Percentiles rank a stretch among this genome's conserved stretches.
Conservation (phyloP, 2,888 invertebrate genomes). For the Drosophila kuntzei region DNA sequence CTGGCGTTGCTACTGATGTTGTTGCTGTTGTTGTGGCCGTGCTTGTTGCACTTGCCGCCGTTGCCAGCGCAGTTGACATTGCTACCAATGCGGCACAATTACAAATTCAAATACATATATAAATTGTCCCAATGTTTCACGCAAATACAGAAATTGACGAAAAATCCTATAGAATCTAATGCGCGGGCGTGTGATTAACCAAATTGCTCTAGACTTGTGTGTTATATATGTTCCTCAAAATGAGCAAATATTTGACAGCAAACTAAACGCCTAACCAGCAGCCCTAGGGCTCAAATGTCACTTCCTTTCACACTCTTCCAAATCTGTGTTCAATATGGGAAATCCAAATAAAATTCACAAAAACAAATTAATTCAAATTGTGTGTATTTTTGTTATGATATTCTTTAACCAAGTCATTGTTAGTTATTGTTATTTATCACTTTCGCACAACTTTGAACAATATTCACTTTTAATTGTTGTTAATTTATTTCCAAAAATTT, state of each 20-base stretch:
- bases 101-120: constrained; percentile 68
- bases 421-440: not conserved
- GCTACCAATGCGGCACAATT: constrained; percentile 68
- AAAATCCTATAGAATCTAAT: constrained; percentile 59
- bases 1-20: constrained; percentile 20
- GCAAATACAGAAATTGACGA: constrained; percentile 49
- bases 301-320: not conserved
- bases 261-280: constrained; percentile 57
- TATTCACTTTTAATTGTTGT: constrained; percentile 8
- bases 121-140: constrained; percentile 55
- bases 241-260: constrained; percentile 72
- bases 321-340: not conserved
- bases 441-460: not conserved
- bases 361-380: not conserved
- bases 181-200: constrained; percentile 62
- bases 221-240: constrained; percentile 62
- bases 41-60: constrained; percentile 20
- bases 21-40: constrained; percentile 17
- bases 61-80: constrained; percentile 72
- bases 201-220: constrained; percentile 69
- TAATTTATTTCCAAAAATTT: constrained; percentile 10
- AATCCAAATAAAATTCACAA: not conserved
- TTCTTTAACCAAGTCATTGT: constrained; percentile 3
- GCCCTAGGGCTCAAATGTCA: constrained; percentile 14
- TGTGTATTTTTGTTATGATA: constrained; percentile 1